Evolutionary conservation across 2,113 vertebrate species (phyloP).

Genomic region (Irena cyanogastra): DNA sequence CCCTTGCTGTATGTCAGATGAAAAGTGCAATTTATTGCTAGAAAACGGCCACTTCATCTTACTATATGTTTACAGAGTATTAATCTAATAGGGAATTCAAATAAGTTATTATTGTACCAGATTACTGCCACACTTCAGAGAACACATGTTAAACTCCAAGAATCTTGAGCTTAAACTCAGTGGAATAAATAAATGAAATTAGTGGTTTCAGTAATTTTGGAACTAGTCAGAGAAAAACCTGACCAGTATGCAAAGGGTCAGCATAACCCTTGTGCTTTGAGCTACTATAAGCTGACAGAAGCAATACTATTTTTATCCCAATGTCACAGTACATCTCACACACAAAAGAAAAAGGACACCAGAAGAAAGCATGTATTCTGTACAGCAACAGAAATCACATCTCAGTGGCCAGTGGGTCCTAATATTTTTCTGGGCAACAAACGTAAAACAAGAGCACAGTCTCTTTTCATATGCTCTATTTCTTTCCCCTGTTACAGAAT

Average conservation of each 20-base stretch:
- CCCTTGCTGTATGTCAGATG: background rate
- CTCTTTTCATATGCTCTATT: background rate
- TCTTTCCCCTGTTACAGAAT: background rate
- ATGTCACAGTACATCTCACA: background rate
- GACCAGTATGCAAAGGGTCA: background rate
- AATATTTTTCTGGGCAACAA: background rate
- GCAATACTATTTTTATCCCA: slow-evolving; percentile 8
- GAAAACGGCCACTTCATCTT: background rate
- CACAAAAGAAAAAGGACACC: background rate
- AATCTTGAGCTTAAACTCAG: background rate
- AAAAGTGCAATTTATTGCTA: background rate
- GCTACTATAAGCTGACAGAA: slow-evolving; percentile 13
- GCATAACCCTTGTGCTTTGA: background rate
- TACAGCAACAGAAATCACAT: background rate
- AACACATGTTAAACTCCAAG: background rate
- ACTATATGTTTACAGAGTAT: background rate
- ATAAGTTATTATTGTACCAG: background rate
- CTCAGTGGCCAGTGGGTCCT: background rate
- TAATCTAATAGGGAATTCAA: background rate
- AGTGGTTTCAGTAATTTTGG: background rate
- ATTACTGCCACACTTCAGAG: background rate
- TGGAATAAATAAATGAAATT: background rate
- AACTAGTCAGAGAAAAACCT: background rate
- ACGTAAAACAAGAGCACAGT: background rate
- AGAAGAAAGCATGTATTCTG: background rate